Percentiles rank a stretch among this genome's conserved stretches.
phyloP scores from a whole-genome alignment of 2,113 vertebrate species.

The Gasterosteus aculeatus region DNA sequence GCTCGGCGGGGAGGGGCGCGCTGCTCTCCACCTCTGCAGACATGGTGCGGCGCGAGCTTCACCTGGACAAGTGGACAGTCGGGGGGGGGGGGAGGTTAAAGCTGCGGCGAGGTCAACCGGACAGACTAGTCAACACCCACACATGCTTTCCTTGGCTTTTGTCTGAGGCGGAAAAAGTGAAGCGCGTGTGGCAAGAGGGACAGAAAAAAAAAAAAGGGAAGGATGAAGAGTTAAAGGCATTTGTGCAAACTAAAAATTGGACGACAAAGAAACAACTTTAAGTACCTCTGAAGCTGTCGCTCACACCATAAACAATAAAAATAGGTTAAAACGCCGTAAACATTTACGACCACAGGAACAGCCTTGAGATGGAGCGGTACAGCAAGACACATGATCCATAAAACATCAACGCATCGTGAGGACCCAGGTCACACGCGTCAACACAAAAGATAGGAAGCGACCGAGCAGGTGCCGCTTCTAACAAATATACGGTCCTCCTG shows the following conservation, averaged over 20 bases:
- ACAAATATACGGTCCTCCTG: not conserved
- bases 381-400: constrained; percentile 36
- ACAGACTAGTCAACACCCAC: constrained; percentile 68
- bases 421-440: constrained; percentile 7
- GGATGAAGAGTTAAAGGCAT: not conserved
- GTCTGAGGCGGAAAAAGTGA: constrained; percentile 54
- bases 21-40: constrained; percentile 85
- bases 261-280: not conserved
- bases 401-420: constrained; percentile 25
- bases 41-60: constrained; percentile 78
- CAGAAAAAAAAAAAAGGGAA: too few species aligned
- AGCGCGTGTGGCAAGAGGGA: not conserved
- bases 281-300: not conserved
- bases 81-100: not conserved
- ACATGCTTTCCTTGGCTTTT: constrained; percentile 64
- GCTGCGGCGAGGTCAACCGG: constrained; percentile 41
- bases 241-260: not conserved
- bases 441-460: not conserved
- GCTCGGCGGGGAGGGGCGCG: constrained; percentile 73
- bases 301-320: constrained; percentile 31
- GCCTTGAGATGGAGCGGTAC: not conserved
- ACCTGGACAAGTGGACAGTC: constrained; percentile 43
- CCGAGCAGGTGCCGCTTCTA: too few species aligned
- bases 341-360: constrained; percentile 40
- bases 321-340: constrained; percentile 42